Conservation (phyloP, 2,888 invertebrate genomes). For the Isotomurus palustris region DNA sequence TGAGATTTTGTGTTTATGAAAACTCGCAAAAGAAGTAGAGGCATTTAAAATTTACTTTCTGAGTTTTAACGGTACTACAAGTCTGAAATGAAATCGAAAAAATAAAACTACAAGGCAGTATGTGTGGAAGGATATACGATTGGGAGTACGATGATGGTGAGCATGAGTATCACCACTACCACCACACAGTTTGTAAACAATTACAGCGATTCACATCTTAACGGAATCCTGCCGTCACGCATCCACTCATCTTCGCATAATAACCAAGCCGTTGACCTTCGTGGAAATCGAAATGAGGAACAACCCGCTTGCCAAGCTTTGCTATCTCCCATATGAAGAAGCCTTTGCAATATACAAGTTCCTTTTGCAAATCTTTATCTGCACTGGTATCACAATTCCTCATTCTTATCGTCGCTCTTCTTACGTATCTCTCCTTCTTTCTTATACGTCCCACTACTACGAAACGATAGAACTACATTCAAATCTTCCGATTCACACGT, state of each 20-base stretch:
- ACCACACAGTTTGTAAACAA: slow-evolving; percentile 23
- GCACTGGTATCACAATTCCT: too few relatives aligned
- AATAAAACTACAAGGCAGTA: slow-evolving; percentile 3
- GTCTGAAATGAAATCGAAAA: slow-evolving; percentile 29
- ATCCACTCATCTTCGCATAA: slow-evolving; percentile 19
- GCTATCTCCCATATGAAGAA: background rate
- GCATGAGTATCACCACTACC: background rate
- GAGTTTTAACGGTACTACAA: slow-evolving; percentile 18
- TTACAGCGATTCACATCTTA: slow-evolving; percentile 33
- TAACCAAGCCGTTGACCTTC: slow-evolving; percentile 45
- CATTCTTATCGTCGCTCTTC: too few relatives aligned
- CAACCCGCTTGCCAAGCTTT: slow-evolving; percentile 9
- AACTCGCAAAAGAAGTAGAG: too few relatives aligned
- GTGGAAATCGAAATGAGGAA: slow-evolving; percentile 46
- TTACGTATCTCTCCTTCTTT: too few relatives aligned
- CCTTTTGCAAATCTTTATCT: too few relatives aligned
- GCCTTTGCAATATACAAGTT: too few relatives aligned
- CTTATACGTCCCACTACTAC: too few relatives aligned
- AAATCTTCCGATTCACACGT: too few relatives aligned
- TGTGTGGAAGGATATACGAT: slow-evolving; percentile 14
- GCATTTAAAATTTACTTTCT: slow-evolving; percentile 8
- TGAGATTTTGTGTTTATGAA: too few relatives aligned
- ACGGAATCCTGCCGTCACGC: slow-evolving; percentile 36
- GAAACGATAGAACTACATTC: too few relatives aligned
- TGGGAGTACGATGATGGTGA: background rate